These are phyloP conservation scores for Ostrea denselamellosa DNA, from an alignment of 1,140 invertebrate genomes.

Conservation along the genomic window DNA sequence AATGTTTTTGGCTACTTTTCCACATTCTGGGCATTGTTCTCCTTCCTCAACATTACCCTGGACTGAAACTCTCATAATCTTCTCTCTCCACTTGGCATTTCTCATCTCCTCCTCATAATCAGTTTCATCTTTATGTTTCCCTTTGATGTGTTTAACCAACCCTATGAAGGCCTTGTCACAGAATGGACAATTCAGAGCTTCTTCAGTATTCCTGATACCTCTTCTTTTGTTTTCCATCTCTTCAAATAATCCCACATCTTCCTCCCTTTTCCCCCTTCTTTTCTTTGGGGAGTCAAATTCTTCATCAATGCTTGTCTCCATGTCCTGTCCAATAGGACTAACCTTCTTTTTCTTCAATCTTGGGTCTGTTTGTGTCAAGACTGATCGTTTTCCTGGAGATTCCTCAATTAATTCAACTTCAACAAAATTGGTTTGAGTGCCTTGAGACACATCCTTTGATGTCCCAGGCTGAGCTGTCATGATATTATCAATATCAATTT, in stretches of 20 bases:
- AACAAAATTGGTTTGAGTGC: slow-evolving; percentile 64
- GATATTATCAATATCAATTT: slow-evolving; percentile 60
- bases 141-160: slow-evolving; percentile 75
- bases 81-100: slow-evolving; percentile 77
- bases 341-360: slow-evolving; percentile 75
- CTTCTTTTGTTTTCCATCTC: slow-evolving; percentile 72
- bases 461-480: slow-evolving; percentile 45
- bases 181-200: slow-evolving; percentile 76
- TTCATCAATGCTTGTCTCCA: slow-evolving; percentile 62
- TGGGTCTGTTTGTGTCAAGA: slow-evolving; percentile 75
- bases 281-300: slow-evolving; percentile 61
- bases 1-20: slow-evolving; percentile 75
- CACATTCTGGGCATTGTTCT: slow-evolving; percentile 74
- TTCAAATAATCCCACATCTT: slow-evolving; percentile 73
- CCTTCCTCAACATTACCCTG: slow-evolving; percentile 71
- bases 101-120: slow-evolving; percentile 76
- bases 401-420: slow-evolving; percentile 74
- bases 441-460: slow-evolving; percentile 32
- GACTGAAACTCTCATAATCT: slow-evolving; percentile 76
- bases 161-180: slow-evolving; percentile 77
- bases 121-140: slow-evolving; percentile 74
- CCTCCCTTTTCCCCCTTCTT: slow-evolving; percentile 66
- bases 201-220: slow-evolving; percentile 73
- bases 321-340: slow-evolving; percentile 71
- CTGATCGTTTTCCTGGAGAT: slow-evolving; percentile 70